Conservation (phyloP, 2,888 invertebrate species). For the Nomada ruficornis region DNA sequence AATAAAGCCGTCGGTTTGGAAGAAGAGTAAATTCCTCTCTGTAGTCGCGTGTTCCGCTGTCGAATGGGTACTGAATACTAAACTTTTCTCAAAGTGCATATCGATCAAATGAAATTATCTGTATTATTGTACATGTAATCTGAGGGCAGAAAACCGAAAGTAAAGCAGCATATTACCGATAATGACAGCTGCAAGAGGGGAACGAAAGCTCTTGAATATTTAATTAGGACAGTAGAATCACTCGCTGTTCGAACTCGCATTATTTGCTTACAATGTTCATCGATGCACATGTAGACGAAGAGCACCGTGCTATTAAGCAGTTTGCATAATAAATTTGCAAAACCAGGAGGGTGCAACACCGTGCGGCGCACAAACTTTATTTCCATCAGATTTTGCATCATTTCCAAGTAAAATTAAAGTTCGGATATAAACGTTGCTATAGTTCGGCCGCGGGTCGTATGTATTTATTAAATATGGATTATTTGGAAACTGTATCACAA, state of each 20-base stretch:
- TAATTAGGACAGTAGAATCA: neutral
- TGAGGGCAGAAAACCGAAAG: neutral
- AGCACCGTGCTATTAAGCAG: neutral
- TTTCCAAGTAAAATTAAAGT: no score
- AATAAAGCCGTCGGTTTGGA: no score
- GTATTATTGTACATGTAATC: conserved; percentile 16
- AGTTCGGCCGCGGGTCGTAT: no score
- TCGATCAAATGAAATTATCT: conserved; percentile 22
- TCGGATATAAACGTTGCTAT: no score
- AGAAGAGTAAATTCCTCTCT: neutral
- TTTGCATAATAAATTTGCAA: neutral
- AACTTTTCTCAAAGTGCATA: conserved; percentile 6
- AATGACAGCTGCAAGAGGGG: neutral
- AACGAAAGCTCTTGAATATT: neutral
- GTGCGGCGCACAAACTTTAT: no score
- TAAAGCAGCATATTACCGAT: neutral
- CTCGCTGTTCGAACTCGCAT: neutral
- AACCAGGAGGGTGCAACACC: no score
- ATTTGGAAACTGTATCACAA: no score
- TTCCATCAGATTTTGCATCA: no score
- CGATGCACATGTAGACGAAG: neutral
- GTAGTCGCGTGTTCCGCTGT: neutral
- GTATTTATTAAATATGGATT: no score
- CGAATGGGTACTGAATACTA: conserved; percentile 3
- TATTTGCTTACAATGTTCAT: neutral